A percentile compares a stretch with the other conserved stretches of the same genome.
phyloP scores from a whole-genome alignment of 2,113 vertebrate genomes.

The Hepsetus odoe region DNA sequence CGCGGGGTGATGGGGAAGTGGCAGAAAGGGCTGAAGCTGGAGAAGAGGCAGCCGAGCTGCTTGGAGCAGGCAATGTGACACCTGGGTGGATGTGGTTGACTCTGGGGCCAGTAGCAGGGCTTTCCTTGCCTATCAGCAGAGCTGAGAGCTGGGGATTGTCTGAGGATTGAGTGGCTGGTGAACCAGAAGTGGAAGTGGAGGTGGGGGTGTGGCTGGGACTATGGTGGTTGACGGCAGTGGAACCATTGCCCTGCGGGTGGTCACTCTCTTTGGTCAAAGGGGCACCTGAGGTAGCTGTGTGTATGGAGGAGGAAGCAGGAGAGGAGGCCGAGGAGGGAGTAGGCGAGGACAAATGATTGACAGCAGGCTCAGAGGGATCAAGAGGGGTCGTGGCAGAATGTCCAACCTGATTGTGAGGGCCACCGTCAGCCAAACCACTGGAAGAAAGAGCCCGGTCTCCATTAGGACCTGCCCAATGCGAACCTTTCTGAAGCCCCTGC shows the following conservation, averaged over 20 bases:
- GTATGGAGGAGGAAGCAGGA: constrained; percentile 82
- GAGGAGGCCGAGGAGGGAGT: constrained; percentile 13
- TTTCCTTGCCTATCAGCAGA: constrained; percentile 93
- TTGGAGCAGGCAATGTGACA: constrained; percentile 67
- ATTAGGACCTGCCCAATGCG: constrained; percentile 98
- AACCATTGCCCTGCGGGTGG: constrained; percentile 21
- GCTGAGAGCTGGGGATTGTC: constrained; percentile 99
- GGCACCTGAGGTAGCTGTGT: constrained; percentile 63
- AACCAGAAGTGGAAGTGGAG: constrained; percentile 65
- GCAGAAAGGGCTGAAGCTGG: constrained; percentile 93
- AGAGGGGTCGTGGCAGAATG: constrained; percentile 64
- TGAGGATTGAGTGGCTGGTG: constrained; percentile 82
- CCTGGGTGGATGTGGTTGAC: constrained; percentile 89
- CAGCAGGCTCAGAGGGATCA: constrained; percentile 32
- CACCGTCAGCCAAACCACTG: constrained; percentile 86
- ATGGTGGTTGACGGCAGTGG: constrained; percentile 59
- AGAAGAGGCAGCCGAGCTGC: constrained; percentile 87
- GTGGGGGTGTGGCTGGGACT: constrained; percentile 68
- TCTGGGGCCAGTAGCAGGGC: constrained; percentile 81
- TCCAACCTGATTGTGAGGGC: constrained; percentile 96
- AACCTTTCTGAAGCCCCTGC: constrained; percentile 98
- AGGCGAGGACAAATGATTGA: constrained; percentile 30
- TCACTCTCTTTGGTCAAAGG: constrained; percentile 49
- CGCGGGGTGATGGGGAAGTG: constrained; percentile 84
- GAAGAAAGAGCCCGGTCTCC: constrained; percentile 95